A percentile compares a stretch with the other conserved stretches of the same genome.
phyloP scores from a whole-genome alignment of 1,140 invertebrate genomes.

The Heterodera schachtii region DNA sequence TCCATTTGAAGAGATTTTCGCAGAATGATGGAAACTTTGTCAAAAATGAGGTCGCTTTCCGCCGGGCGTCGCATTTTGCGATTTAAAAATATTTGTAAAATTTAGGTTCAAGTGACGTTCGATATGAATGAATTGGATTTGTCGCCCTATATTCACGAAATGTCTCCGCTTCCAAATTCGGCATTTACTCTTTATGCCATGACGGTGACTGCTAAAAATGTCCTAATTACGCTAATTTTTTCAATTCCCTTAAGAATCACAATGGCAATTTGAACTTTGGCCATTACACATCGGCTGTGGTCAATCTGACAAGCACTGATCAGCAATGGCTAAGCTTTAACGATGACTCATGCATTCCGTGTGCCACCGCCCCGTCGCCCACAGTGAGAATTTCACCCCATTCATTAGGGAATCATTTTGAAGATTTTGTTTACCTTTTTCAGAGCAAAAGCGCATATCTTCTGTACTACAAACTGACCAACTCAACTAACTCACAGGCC shows the following conservation, averaged over 20 bases:
- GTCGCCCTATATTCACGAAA: conserved; percentile 37
- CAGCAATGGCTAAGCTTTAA: conserved; percentile 35
- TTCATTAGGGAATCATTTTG: background rate
- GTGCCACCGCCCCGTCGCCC: background rate
- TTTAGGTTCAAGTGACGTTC: conserved; percentile 33
- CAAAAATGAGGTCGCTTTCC: conserved; percentile 44
- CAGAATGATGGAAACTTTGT: conserved; percentile 36
- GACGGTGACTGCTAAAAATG: conserved; percentile 16
- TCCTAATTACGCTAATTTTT: background rate
- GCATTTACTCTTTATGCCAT: conserved; percentile 47
- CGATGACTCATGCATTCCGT: conserved; percentile 23
- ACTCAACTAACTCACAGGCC: background rate
- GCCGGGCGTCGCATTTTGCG: too few relatives aligned
- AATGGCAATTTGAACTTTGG: conserved; percentile 36
- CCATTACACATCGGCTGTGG: conserved; percentile 36
- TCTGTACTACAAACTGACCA: conserved; percentile 28
- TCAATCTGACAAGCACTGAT: conserved; percentile 31
- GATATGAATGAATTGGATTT: conserved; percentile 35
- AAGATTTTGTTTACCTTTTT: background rate
- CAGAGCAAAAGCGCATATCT: conserved; percentile 32
- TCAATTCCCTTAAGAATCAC: conserved; percentile 26
- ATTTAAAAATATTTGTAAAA: too few relatives aligned
- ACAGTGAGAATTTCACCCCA: background rate
- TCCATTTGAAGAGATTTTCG: conserved; percentile 53
- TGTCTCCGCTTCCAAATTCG: conserved; percentile 19